These are phyloP conservation scores for Mallotus villosus DNA, from an alignment of 2,797 vertebrate species.

Conservation along the genomic window DNA sequence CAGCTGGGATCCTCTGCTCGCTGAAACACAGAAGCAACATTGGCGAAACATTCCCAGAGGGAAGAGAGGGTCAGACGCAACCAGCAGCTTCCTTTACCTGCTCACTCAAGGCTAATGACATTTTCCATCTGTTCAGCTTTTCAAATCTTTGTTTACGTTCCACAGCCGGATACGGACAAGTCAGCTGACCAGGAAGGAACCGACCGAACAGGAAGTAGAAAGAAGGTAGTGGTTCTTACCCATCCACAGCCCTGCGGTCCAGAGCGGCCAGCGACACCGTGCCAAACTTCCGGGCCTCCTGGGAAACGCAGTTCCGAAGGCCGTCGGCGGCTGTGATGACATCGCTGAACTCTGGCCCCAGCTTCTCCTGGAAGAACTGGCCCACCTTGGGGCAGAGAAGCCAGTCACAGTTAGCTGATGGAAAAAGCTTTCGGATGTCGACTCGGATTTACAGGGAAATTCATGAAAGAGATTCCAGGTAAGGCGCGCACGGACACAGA, in stretches of 20 bases:
- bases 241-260: conserved; percentile 66
- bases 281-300: conserved; percentile 71
- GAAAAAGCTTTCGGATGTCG: not conserved
- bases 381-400: conserved; percentile 58
- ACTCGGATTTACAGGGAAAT: not conserved
- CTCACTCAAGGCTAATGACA: not conserved
- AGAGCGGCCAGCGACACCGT: conserved; percentile 69
- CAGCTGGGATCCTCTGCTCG: conserved; percentile 60
- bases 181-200: not conserved
- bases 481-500: too few relatives aligned
- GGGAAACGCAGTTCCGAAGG: conserved; percentile 72
- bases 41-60: not conserved
- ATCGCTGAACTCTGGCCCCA: conserved; percentile 63
- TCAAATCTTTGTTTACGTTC: not conserved
- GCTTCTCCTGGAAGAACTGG: conserved; percentile 59
- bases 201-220: not conserved
- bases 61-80: not conserved
- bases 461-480: too few relatives aligned
- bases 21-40: conserved; percentile 37
- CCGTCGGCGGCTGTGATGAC: conserved; percentile 54
- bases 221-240: conserved; percentile 53
- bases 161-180: not conserved
- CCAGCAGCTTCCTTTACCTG: too few relatives aligned
- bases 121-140: not conserved
- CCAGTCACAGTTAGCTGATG: not conserved